Evolutionary conservation across 2,888 invertebrate species (phyloP).

Genomic region (Parochlus steinenii): DNA sequence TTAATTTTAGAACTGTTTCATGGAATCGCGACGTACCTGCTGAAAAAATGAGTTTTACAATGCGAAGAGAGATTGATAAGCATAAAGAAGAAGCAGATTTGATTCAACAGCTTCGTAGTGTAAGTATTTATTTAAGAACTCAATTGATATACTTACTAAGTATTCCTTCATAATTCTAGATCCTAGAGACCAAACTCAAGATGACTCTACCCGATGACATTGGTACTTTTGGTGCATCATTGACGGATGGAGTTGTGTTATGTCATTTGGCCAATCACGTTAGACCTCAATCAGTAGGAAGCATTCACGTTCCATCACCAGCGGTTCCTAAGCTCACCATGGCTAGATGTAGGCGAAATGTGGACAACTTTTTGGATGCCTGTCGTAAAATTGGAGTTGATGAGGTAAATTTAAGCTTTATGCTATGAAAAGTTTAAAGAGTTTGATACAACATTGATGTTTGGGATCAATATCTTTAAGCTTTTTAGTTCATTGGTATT

Average conservation of each 20-base stretch:
- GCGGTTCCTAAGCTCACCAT: conserved; percentile 88
- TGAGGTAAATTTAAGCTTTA: conserved; percentile 85
- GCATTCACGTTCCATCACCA: conserved; percentile 87
- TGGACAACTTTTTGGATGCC: conserved; percentile 89
- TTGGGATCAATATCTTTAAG: too few relatives aligned
- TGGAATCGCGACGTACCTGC: conserved; percentile 56
- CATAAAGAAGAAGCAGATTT: conserved; percentile 78
- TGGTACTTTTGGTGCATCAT: conserved; percentile 65
- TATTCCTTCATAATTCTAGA: conserved; percentile 35
- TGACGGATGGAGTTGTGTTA: conserved; percentile 83
- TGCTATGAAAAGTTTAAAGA: too few relatives aligned
- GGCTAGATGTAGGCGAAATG: conserved; percentile 85
- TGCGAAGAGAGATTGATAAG: conserved; percentile 81
- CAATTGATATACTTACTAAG: not conserved
- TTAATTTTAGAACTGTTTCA: conserved; percentile 31
- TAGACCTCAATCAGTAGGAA: conserved; percentile 75
- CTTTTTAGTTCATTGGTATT: too few relatives aligned
- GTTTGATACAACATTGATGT: too few relatives aligned
- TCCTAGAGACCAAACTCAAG: conserved; percentile 77
- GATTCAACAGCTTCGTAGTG: conserved; percentile 65
- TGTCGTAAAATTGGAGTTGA: conserved; percentile 87
- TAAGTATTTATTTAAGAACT: conserved; percentile 30
- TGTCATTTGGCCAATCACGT: conserved; percentile 92
- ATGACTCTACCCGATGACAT: conserved; percentile 77
- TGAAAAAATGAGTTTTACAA: conserved; percentile 76